Conservation (phyloP, 30 jellyfish, hydroid and myxozoan species). For the Aurelia aurita region DNA sequence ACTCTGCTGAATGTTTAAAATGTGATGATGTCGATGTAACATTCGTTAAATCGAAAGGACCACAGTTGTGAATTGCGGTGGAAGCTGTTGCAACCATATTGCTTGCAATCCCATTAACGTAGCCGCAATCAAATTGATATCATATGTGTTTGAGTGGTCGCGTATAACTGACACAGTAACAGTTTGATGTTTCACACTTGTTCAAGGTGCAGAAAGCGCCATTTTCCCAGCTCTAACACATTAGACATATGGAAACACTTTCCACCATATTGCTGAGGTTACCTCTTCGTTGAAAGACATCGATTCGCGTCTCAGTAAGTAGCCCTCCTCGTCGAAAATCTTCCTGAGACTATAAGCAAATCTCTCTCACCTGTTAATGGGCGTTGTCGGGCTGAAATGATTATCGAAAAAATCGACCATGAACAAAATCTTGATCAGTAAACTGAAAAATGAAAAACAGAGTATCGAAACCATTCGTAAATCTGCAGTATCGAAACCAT, state of each 20-base stretch:
- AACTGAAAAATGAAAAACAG: too few species aligned
- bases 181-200: constrained; percentile 29
- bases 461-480: too few species aligned
- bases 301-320: background rate
- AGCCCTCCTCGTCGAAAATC: too few species aligned
- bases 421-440: too few species aligned
- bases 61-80: background rate
- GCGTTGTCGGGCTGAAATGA: too few species aligned
- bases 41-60: background rate
- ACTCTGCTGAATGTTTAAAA: too few species aligned
- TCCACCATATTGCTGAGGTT: constrained; percentile 26
- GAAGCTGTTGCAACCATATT: background rate
- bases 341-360: too few species aligned
- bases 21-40: too few species aligned
- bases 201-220: constrained; percentile 8
- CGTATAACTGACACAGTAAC: constrained; percentile 1
- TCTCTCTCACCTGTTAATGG: too few species aligned
- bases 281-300: background rate
- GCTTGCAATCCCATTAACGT: background rate
- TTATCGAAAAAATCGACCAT: too few species aligned
- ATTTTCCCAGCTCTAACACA: constrained; percentile 23
- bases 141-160: background rate
- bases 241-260: constrained; percentile 29
- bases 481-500: too few species aligned
- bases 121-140: background rate